Base-by-base conservation (phyloP, 2,113 vertebrate genomes). In the Anarrhichthys ocellatus region DNA sequence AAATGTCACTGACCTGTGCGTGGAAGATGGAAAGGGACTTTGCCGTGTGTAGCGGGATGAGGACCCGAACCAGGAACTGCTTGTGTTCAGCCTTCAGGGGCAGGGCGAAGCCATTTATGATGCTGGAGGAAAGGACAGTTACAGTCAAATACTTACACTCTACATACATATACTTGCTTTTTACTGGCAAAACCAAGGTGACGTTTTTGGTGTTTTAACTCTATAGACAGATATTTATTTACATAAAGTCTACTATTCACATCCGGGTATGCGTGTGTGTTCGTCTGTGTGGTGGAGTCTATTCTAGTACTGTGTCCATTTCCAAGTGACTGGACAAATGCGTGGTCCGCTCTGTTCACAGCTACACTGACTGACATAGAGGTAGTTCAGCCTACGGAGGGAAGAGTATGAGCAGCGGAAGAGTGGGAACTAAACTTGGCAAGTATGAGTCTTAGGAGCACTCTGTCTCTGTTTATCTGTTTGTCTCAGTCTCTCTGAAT, bases 11-110 rank as follows among this genome's bases (percentile, higher is more conserved):
- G 76, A 98, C 97, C 97, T 97, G 97, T 88, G 97, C 97, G 0
- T 98, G 97, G 91, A 98, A 98, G 88, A 97, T 96, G 86, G 97
- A 97, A 42, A 97, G 96, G 0, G 97, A 97, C 93, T 97, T 97
- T 73, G 97, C 97, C 0, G 97, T 97, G 92, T 98, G 97, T 9
- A 98, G 94, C 1, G 97, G 97, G 78, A 98, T 97, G 82, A 98
- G 95, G 78, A 98, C 97, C 22, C 97, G 95, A 5, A 97, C 96
- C 91, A 98, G 95, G 93, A 98, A 98, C 94, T 98, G 97, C 88
- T 98, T 98, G 89, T 98, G 97, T 91, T 98, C 97, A 0, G 97
- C 96, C 93, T 98, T 98, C 91, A 98, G 94, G 22, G 97, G 97
- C 94, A 97, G 93, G 1, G 97, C 97, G 69, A 98, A 98, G 87